Percentiles rank a stretch among this genome's conserved stretches.
These are phyloP conservation scores for Dynastes maya DNA, from an alignment of 2,888 invertebrate species.

Conservation along the genomic window DNA sequence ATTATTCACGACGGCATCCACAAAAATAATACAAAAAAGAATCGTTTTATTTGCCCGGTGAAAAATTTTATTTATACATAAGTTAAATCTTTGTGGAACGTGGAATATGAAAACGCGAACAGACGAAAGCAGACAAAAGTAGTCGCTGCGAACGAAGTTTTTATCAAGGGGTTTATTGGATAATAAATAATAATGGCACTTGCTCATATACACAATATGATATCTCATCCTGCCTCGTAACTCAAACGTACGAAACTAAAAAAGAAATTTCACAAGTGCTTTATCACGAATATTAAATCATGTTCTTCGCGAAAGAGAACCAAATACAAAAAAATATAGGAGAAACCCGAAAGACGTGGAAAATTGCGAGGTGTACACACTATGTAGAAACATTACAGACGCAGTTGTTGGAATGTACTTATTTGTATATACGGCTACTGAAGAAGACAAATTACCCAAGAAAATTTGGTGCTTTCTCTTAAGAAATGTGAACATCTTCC, in stretches of 20 bases:
- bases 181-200: slow-evolving; percentile 49
- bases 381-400: not conserved
- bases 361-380: not conserved
- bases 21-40: not conserved
- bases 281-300: slow-evolving; percentile 45
- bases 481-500: too few species aligned
- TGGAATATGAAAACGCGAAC: slow-evolving; percentile 25
- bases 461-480: too few species aligned
- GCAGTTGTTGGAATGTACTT: too few species aligned
- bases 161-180: slow-evolving; percentile 46
- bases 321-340: not conserved
- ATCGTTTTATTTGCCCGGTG: not conserved
- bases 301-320: slow-evolving; percentile 1
- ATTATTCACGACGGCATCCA: not conserved
- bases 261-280: slow-evolving; percentile 40
- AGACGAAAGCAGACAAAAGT: slow-evolving; percentile 18
- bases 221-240: slow-evolving; percentile 33
- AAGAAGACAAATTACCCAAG: too few species aligned
- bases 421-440: too few species aligned
- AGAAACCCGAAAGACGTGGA: not conserved
- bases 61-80: slow-evolving; percentile 16
- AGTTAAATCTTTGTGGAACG: not conserved
- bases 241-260: slow-evolving; percentile 39
- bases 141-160: slow-evolving; percentile 27
- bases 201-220: slow-evolving; percentile 41